A percentile compares a stretch with the other conserved stretches of the same genome.
Conservation (phyloP, 2,888 invertebrate species). For the Pterostichus niger region DNA sequence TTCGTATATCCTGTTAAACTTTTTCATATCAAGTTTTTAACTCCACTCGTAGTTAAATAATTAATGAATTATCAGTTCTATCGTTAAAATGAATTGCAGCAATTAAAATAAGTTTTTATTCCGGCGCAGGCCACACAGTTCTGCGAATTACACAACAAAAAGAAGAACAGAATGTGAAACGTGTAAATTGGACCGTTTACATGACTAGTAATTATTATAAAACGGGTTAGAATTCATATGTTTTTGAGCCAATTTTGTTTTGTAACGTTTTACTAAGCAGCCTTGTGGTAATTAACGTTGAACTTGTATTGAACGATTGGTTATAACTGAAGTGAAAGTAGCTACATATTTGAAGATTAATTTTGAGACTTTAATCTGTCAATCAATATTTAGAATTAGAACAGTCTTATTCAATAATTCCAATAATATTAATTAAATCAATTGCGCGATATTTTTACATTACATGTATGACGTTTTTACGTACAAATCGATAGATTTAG, state of each 20-base stretch:
- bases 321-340: conserved; percentile 22
- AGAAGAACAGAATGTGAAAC: not conserved
- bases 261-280: conserved; percentile 13
- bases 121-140: conserved; percentile 40
- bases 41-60: conserved; percentile 53
- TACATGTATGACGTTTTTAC: too few relatives aligned
- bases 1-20: conserved; percentile 56
- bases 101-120: conserved; percentile 63
- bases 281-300: conserved; percentile 25
- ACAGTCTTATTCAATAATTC: conserved; percentile 30
- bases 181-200: conserved; percentile 43
- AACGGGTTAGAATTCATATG: not conserved
- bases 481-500: too few relatives aligned
- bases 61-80: conserved; percentile 65
- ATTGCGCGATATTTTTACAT: conserved; percentile 14
- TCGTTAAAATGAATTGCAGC: conserved; percentile 65
- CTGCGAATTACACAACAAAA: conserved; percentile 6
- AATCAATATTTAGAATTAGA: conserved; percentile 30
- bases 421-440: conserved; percentile 42
- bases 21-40: conserved; percentile 37
- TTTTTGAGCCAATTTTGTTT: conserved; percentile 18
- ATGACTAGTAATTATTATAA: not conserved
- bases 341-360: conserved; percentile 46
- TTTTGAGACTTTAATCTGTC: conserved; percentile 42
- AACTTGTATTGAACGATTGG: conserved; percentile 8